Base-by-base conservation (phyloP, 2,888 invertebrate genomes). In the Synergus laeviventris region DNA sequence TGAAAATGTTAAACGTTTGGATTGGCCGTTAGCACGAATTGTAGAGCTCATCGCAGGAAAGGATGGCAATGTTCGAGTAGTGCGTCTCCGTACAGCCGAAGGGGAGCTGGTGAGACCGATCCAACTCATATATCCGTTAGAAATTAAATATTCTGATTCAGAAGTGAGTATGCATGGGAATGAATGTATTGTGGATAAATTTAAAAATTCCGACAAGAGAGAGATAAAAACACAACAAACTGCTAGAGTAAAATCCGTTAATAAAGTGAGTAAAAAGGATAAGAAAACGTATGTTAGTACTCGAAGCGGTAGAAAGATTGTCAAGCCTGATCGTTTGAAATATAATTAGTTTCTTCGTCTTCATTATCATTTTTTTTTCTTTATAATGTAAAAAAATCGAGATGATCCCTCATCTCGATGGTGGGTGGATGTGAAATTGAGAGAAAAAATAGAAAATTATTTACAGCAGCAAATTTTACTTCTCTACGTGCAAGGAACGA, bases 1-100 rank as follows among this genome's bases (percentile, higher is more conserved):
- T 36, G 77, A 80, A 16, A 70, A 77, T 24, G 36, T 60, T 5
- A 81, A 80, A 24, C 79, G 79, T 2, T 5, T 76, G 9, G 73
- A 76, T 45, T 76, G 73, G 76, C 73, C 76, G 16, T 36, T 76
- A 14, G 76, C 73, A 0, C 36, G 60, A 18, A 14, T 76, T 1
- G 49, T 14, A n/a, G 21, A 49, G 16, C 39, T 76, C 0, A 73
- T 76, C 11, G 8, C 2, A 1, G 73, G 62, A 16, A 73, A 54
- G n/a, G 76, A 76, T 38, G 76, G 76, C 8, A 45, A 45, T 3
- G 60, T 45, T 54, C 24, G 73, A 18, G 62, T 76, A 16, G 61
- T 64, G 12, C 36, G 39, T 1, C 61, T 76, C 16, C 31, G n/a
- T n/a, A 76, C 76, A 14, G 24, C 16, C 1, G n/a, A 61, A 4